These are phyloP conservation scores for Cephus pygmeus DNA, from an alignment of 2,888 invertebrate species.

Conservation along the genomic window DNA sequence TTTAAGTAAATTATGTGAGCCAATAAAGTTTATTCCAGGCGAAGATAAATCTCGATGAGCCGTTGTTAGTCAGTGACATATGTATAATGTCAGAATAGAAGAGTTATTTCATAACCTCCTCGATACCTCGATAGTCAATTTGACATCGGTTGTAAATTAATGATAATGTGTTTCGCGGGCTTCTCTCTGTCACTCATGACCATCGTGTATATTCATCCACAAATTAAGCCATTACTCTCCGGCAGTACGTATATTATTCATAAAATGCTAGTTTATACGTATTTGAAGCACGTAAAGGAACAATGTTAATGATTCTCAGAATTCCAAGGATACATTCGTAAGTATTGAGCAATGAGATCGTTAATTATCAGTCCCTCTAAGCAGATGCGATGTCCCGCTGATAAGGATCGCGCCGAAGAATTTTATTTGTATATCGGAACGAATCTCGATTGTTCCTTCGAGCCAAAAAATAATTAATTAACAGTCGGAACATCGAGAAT, in stretches of 20 bases:
- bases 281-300: neutral
- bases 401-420: neutral
- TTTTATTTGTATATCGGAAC: neutral
- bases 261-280: neutral
- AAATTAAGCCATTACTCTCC: neutral
- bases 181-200: neutral
- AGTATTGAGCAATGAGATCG: neutral
- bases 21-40: neutral
- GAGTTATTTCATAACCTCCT: slow-evolving; percentile 45
- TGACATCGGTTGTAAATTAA: slow-evolving; percentile 50
- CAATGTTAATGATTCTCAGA: too few relatives aligned
- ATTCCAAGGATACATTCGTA: neutral
- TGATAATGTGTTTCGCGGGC: slow-evolving; percentile 38
- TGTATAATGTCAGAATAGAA: slow-evolving; percentile 21
- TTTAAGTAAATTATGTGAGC: neutral
- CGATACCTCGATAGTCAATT: slow-evolving; percentile 47
- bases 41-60: neutral
- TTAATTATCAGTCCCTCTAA: neutral
- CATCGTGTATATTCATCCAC: neutral
- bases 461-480: neutral
- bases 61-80: slow-evolving; percentile 15
- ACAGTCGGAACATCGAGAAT: neutral
- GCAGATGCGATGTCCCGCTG: neutral
- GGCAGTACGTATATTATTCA: neutral
- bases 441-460: neutral